phyloP scores from a whole-genome alignment of 2,888 invertebrate species.

The Thymelicus acteon region DNA sequence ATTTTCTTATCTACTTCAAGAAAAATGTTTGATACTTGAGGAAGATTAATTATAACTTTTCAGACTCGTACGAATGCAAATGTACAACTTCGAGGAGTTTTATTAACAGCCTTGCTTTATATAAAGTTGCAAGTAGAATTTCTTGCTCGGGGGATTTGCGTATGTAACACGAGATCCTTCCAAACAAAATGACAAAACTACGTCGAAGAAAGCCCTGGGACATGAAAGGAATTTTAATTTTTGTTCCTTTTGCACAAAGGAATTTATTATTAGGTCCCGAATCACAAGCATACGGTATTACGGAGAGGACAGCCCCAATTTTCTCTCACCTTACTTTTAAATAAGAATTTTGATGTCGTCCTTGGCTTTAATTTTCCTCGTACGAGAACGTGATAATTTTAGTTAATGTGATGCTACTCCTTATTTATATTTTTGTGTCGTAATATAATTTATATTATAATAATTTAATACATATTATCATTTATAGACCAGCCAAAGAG shows the following conservation, averaged over 20 bases:
- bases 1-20: conserved; percentile 29
- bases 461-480: no score
- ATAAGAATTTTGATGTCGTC: conserved; percentile 65
- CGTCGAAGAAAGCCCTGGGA: conserved; percentile 61
- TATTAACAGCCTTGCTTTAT: conserved; percentile 44
- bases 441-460: no score
- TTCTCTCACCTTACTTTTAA: conserved; percentile 60
- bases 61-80: conserved; percentile 44
- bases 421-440: not conserved
- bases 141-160: conserved; percentile 58
- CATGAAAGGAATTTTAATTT: conserved; percentile 77
- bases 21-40: conserved; percentile 40
- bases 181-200: conserved; percentile 75
- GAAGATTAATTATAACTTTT: conserved; percentile 47
- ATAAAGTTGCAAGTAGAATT: conserved; percentile 42
- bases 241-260: conserved; percentile 74
- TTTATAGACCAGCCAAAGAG: no score
- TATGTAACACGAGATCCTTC: conserved; percentile 68
- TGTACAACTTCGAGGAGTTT: conserved; percentile 44
- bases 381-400: conserved; percentile 55
- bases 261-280: conserved; percentile 77
- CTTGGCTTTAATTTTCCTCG: conserved; percentile 56
- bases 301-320: conserved; percentile 61
- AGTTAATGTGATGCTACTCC: not conserved
- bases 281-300: conserved; percentile 71